Evolutionary conservation across 2,113 vertebrate species (phyloP), one percentile per base, ranked within the genome.

Genomic region (Notiomystis cincta): DNA sequence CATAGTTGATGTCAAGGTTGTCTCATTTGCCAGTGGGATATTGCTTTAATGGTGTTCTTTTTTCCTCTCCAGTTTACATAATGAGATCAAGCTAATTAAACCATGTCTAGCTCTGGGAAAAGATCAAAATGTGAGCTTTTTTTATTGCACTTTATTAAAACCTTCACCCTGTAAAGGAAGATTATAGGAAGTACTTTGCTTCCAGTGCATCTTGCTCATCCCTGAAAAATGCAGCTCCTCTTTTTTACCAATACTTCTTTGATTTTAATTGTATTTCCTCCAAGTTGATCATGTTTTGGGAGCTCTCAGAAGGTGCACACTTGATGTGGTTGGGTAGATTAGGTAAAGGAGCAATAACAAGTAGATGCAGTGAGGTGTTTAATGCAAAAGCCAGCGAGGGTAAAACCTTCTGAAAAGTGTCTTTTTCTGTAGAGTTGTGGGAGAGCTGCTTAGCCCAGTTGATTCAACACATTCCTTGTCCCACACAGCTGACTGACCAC

Each of bases 71-170:
- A 94, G 94, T 92, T 90, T 95, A 92, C 97, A 89, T 95, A 97
- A 92, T 92, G 81, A 97, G 89, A 95, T 96, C 82, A 87, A 94
- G 82, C 92, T 98, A 98, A 98, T 98, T 97, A 98, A 97, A 93
- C 92, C 94, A 61, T 95, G 79, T 95, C 95, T 96, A 87, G 89
- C 83, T 97, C 78, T 83, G 89, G 91, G 90, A 96, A 97, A 97
- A 97, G 89, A 97, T 97, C 95, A 97, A 97, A 97, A 97, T 95
- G 95, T 91, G 91, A 97, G 85, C 80, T 79, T 93, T 94, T 87
- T 81, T 45, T 89, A 82, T 96, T 97, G 97, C 93, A 93, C 96
- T 97, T 98, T 97, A 96, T 97, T 97, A 93, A 95, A 96, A 88
- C 88, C 79, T 93, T 95, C 45, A 79, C 83, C 87, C 53, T 81